Base-by-base conservation (phyloP, 2,113 vertebrate genomes). In the Megalops atlanticus region DNA sequence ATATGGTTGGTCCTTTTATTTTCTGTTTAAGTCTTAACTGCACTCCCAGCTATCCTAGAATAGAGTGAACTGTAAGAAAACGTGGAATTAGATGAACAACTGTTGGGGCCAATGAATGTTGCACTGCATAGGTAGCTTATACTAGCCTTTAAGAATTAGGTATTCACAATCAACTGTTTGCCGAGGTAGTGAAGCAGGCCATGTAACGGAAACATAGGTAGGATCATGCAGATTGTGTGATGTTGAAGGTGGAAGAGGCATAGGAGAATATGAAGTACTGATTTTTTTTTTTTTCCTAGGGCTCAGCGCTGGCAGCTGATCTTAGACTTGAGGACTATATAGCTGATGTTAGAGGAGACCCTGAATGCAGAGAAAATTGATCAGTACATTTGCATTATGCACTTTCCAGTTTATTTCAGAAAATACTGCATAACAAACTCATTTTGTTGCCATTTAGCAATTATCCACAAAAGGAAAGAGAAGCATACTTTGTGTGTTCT, bases 251-350 rank as follows among this genome's bases (percentile, higher is more conserved):
- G 78, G 39, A 33, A 39, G 58, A 0, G 49, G 49, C 27, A 78
- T 6, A 27, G 31, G n/a, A 36, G 12, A 33, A 21, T 38, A 35
- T 33, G 21, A 76, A 74, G 73, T 81, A 74, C 49, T 40, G 1
- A 18, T 27, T 36, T 18, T 43, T n/a, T 24, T 21, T 78, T 40
- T 11, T 70, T 7, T 31, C 38, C 38, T 45, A 47, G 80, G 80
- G 73, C 31, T 52, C 41, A 70, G 80, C 74, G 80, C 80, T 76
- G 80, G 80, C 43, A 76, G 80, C 80, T 81, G 74, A 10, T 41
- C 73, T 4, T 18, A 38, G 31, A 52, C 33, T 1, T 74, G 8
- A 80, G 68, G 43, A 54, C 39, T 70, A 15, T 69, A 69, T n/a
- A 58, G 39, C 40, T 70, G 45, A 27, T 52, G 78, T 52, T 21